Evolutionary conservation across 1,140 invertebrate species (phyloP).

Genomic region (Sycophila sp.): DNA sequence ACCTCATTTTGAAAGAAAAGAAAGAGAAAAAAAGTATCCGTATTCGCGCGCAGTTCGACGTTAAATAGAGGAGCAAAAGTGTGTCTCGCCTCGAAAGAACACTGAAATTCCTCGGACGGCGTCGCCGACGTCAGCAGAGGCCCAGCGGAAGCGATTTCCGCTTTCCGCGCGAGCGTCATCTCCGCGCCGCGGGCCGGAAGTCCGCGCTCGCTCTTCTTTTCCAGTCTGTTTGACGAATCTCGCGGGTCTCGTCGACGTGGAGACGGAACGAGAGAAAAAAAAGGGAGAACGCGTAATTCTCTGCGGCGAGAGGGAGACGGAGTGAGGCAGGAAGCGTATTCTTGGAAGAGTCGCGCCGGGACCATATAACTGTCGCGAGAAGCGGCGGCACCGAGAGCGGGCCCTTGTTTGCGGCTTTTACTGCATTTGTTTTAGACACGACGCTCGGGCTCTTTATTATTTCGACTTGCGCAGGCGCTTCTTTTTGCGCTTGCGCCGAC

Average conservation of each 20-base stretch:
- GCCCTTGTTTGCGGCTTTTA: constrained; percentile 47
- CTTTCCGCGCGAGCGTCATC: neutral
- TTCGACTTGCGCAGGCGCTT: neutral
- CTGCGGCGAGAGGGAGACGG: neutral
- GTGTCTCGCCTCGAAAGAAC: too few species aligned
- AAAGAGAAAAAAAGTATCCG: too few species aligned
- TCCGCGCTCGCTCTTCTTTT: too few species aligned
- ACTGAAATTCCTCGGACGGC: too few species aligned
- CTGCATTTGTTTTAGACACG: constrained; percentile 45
- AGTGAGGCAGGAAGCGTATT: neutral
- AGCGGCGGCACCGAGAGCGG: too few species aligned
- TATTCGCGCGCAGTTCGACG: too few species aligned
- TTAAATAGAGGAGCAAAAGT: too few species aligned
- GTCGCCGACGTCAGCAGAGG: too few species aligned
- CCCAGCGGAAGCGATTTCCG: neutral
- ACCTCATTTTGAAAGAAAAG: too few species aligned
- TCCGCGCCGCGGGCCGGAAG: neutral
- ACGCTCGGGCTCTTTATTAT: constrained; percentile 13
- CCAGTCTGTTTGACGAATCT: neutral
- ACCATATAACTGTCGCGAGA: constrained; percentile 43
- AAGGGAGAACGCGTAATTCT: neutral
- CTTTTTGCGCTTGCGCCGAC: neutral
- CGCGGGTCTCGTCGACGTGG: too few species aligned
- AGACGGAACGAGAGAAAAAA: neutral
- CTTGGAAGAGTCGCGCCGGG: neutral